Base-by-base conservation (phyloP, 2,797 vertebrate species). In the Brachymystax lenok region DNA sequence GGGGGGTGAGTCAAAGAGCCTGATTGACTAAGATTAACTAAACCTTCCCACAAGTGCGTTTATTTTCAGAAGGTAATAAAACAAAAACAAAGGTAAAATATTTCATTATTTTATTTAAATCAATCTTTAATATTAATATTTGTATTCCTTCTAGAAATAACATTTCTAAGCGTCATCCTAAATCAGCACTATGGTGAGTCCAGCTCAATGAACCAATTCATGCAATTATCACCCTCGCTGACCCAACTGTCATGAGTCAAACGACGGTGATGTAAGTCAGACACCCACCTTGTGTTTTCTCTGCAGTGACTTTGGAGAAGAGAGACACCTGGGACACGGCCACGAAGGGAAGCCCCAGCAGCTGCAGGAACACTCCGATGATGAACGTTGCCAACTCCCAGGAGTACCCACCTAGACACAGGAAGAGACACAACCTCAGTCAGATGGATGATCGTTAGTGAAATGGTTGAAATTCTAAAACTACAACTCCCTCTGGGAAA, bases 291-390 rank as follows among this genome's bases (percentile, higher is more conserved):
- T 96, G 96, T 12, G 95, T 96, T 87, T 93, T 95, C 85, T 95
- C 95, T 4, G 95, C 90, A 1, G 95, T 96, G 79, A 96, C 89
- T 90, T 96, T 96, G 74, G 96, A 96, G 87, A 96, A 96, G 75
- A 96, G 94, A 33, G 96, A 95, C 87, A 96, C 95, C 89, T 96
- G 95, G 82, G 95, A 94, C 80, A 96, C 95, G 0, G 95, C 93
- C 6, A 96, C 95, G 0, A 96, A 96, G 35, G 96, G 96, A 81
- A 96, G 93, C 10, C 95, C 96, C 84, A 96, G 90, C 86, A 96
- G 92, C 91, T 96, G 95, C 82, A 96, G 92, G 85, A 96, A 96
- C 74, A 96, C 94, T 2, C 95, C 96, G 0, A 95, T 84, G 81
- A 95, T 88, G 89, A 96, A 95, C 82, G 92, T 91, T 0, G 90